Evolutionary conservation across 2,888 invertebrate genomes (phyloP).

Genomic region (Tipula vernalis): DNA sequence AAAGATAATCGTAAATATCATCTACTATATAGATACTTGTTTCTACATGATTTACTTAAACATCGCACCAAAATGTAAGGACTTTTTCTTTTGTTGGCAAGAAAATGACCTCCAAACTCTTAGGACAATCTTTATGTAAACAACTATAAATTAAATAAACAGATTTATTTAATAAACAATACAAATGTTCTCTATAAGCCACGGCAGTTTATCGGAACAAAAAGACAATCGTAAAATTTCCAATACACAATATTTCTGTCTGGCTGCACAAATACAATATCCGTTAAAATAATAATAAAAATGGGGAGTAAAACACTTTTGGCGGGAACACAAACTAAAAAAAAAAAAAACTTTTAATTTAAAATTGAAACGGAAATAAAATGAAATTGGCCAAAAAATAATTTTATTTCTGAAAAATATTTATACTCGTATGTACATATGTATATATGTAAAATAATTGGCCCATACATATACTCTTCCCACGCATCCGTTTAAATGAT

Average conservation of each 20-base stretch:
- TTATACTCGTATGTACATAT: neutral
- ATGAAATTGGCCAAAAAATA: neutral
- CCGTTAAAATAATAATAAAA: neutral
- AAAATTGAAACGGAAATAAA: neutral
- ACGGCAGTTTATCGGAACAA: no score
- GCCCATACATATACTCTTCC: neutral
- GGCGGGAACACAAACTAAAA: neutral
- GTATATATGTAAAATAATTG: neutral
- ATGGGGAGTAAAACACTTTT: neutral
- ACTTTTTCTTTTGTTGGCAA: no score
- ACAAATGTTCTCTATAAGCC: no score
- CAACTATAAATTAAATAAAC: no score
- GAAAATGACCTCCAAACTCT: no score
- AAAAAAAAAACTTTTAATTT: neutral
- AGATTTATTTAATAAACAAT: no score
- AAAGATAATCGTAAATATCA: no score
- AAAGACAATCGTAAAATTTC: neutral
- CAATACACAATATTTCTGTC: neutral
- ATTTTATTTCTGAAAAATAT: neutral
- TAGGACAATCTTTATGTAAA: no score
- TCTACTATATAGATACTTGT: no score
- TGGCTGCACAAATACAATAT: neutral
- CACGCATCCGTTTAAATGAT: neutral
- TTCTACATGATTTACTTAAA: no score
- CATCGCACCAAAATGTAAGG: no score